phyloP scores from a whole-genome alignment of 2,888 invertebrate species.

The Clusia tigrina region DNA sequence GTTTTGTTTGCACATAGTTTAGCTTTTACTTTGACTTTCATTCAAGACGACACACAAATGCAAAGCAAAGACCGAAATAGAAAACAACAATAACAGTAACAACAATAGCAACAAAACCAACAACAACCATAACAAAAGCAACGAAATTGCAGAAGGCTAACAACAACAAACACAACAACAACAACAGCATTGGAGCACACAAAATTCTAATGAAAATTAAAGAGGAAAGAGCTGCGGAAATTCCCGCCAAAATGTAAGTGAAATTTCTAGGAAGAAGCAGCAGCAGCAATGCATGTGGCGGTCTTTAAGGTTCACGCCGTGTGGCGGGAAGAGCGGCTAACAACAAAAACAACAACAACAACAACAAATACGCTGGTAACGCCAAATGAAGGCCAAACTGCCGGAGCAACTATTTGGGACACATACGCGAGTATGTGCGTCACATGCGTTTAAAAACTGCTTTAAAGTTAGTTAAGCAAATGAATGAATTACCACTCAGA shows the following conservation, averaged over 20 bases:
- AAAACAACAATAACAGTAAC: constrained; percentile 45
- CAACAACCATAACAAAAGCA: constrained; percentile 1
- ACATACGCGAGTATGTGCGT: no score
- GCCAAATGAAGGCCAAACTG: no score
- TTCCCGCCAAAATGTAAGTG: constrained; percentile 17
- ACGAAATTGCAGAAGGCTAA: not conserved
- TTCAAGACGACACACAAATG: constrained; percentile 53
- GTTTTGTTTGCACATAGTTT: constrained; percentile 52
- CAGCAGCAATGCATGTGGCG: not conserved
- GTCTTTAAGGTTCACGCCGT: constrained; percentile 31
- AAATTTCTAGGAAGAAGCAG: not conserved
- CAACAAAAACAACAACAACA: no score
- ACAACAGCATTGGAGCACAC: constrained; percentile 33
- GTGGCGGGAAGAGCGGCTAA: constrained; percentile 13
- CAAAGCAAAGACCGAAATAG: constrained; percentile 43
- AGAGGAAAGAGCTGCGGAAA: constrained; percentile 26
- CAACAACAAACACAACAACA: constrained; percentile 50
- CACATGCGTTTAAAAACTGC: no score
- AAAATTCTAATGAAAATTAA: constrained; percentile 47
- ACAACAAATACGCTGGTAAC: no score
- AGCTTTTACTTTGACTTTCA: constrained; percentile 63
- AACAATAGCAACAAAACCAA: constrained; percentile 35
- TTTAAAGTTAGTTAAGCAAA: no score
- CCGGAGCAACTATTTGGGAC: no score
- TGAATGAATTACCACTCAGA: no score